These are phyloP conservation scores for Trachythela sp. DNA, from an alignment of 64 coral and sea anemone genomes.

Conservation along the genomic window DNA sequence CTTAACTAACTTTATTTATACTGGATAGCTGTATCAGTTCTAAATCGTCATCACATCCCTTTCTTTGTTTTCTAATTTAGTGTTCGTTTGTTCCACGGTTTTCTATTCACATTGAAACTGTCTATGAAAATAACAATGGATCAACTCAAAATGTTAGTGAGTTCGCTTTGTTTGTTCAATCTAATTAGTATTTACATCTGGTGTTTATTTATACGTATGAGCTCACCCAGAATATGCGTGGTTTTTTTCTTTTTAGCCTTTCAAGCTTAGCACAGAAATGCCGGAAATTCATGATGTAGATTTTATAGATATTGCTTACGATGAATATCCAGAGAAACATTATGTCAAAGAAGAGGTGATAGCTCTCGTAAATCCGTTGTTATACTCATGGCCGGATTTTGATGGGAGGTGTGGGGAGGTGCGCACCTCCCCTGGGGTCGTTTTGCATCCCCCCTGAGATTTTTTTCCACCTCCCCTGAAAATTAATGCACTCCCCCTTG, in stretches of 20 bases:
- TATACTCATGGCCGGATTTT: background rate
- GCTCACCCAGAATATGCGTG: background rate
- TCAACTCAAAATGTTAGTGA: conserved; percentile 91
- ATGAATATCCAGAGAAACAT: conserved; percentile 93
- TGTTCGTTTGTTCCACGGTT: conserved; percentile 99
- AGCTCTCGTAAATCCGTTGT: background rate
- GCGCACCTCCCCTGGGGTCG: too few relatives aligned
- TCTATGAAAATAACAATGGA: conserved; percentile 92
- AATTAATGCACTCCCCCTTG: too few relatives aligned
- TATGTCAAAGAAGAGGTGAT: conserved; percentile 85
- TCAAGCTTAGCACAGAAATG: conserved; percentile 53
- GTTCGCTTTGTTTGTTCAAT: background rate
- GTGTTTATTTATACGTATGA: too few relatives aligned
- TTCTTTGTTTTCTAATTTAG: conserved; percentile 49
- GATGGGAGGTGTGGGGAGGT: too few relatives aligned
- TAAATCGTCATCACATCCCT: too few relatives aligned
- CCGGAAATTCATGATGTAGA: conserved; percentile 74
- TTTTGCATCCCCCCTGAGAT: too few relatives aligned
- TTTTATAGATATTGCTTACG: conserved; percentile 80
- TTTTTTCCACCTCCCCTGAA: too few relatives aligned
- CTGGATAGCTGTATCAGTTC: too few relatives aligned
- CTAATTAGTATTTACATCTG: too few relatives aligned
- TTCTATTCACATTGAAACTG: conserved; percentile 92
- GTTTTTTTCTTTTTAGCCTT: conserved; percentile 52
- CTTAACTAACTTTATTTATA: too few relatives aligned